phyloP scores from a whole-genome alignment of 2,888 invertebrate genomes.

The Ormyrus labotus region DNA sequence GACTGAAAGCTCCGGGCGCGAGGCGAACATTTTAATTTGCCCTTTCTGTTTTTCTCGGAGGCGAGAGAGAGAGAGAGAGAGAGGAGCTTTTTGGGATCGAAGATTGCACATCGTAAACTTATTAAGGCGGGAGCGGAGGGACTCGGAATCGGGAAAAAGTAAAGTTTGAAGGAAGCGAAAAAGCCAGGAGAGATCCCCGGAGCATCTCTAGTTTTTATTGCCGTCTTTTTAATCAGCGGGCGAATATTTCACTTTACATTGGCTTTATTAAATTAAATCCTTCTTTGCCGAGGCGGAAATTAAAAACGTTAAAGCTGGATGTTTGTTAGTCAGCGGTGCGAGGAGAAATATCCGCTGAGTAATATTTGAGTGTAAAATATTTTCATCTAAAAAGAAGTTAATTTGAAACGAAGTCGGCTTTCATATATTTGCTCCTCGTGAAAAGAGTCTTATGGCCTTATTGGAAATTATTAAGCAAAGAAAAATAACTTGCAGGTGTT shows the following conservation, averaged over 20 bases:
- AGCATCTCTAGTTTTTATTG: not conserved
- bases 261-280: too few species aligned
- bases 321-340: not conserved
- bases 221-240: not conserved
- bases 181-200: not conserved
- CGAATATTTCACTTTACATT: not conserved
- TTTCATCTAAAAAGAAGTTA: not conserved
- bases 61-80: too few species aligned
- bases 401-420: too few species aligned
- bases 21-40: conserved; percentile 19
- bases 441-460: too few species aligned
- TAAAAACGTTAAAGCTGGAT: not conserved
- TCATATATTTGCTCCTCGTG: too few species aligned
- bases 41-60: not conserved
- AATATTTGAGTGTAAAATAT: conserved; percentile 8
- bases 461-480: not conserved
- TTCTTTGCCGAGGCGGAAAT: not conserved
- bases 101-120: conserved; percentile 24
- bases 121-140: conserved; percentile 18
- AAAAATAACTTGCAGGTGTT: not conserved
- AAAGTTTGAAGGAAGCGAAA: not conserved
- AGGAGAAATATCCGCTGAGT: conserved; percentile 1
- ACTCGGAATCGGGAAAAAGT: not conserved
- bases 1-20: not conserved
- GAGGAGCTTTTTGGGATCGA: not conserved